Evolutionary conservation across 2,797 vertebrate species (phyloP).

Genomic region (Chiloscyllium punctatum): DNA sequence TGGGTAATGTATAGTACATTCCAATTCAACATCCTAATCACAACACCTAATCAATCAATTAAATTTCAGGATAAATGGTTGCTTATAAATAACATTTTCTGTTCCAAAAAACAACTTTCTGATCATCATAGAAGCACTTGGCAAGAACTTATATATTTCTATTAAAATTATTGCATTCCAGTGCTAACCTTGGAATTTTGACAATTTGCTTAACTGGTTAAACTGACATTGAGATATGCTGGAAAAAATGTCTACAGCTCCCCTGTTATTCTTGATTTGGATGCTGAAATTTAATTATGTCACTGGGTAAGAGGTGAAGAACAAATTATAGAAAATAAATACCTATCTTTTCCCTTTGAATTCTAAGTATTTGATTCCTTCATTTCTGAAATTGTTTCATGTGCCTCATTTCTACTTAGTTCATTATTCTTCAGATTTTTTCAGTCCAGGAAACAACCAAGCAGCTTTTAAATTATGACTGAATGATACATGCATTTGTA

Average conservation of each 20-base stretch:
- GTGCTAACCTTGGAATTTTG: neutral
- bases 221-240: neutral
- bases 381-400: neutral
- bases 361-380: neutral
- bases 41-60: constrained; percentile 4
- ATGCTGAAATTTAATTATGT: neutral
- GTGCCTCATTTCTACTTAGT: neutral
- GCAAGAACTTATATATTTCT: neutral
- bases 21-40: neutral
- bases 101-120: neutral
- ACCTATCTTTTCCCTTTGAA: neutral
- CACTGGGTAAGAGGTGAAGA: neutral
- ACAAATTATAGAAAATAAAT: neutral
- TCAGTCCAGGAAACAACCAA: neutral
- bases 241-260: neutral
- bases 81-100: neutral
- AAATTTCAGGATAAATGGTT: neutral
- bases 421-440: neutral
- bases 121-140: neutral
- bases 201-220: neutral
- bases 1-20: neutral
- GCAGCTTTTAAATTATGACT: neutral
- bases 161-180: neutral
- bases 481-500: neutral
- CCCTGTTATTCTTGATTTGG: neutral